Evolutionary conservation across 2,888 invertebrate species (phyloP).

Genomic region (Amblyjoppa proteus): DNA sequence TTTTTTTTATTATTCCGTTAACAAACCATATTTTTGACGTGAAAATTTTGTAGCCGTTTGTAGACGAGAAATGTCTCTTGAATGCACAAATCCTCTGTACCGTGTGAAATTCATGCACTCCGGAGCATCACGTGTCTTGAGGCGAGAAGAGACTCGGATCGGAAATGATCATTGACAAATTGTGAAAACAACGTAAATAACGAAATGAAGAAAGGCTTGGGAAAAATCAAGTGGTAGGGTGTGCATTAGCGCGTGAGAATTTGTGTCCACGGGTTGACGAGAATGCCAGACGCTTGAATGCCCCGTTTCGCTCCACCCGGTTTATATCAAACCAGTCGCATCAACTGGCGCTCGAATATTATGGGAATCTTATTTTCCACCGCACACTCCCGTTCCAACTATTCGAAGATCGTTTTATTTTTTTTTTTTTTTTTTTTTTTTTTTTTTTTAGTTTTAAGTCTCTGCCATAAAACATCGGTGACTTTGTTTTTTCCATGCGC

Average conservation of each 20-base stretch:
- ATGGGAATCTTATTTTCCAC: slow-evolving; percentile 33
- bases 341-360: slow-evolving; percentile 7
- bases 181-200: background rate
- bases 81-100: background rate
- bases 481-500: background rate
- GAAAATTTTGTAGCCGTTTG: too few species aligned
- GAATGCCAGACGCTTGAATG: slow-evolving; percentile 52
- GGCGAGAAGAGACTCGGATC: background rate
- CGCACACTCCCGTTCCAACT: background rate
- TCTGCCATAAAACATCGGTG: background rate
- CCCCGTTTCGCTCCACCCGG: slow-evolving; percentile 40
- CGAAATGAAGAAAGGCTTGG: slow-evolving; percentile 17
- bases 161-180: background rate
- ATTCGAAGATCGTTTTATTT: background rate
- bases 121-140: too few species aligned
- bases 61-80: too few species aligned
- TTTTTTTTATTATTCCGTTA: too few species aligned
- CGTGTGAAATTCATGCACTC: background rate
- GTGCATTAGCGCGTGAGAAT: slow-evolving; percentile 39
- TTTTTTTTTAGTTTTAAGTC: background rate
- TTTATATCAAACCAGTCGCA: slow-evolving; percentile 51
- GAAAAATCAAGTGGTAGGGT: slow-evolving; percentile 12
- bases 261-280: slow-evolving; percentile 39
- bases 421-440: background rate
- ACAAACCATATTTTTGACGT: too few species aligned